Percentiles rank a stretch among this genome's conserved stretches.
Evolutionary conservation across 2,888 invertebrate species (phyloP).

Genomic region (Dendrolimus houi): DNA sequence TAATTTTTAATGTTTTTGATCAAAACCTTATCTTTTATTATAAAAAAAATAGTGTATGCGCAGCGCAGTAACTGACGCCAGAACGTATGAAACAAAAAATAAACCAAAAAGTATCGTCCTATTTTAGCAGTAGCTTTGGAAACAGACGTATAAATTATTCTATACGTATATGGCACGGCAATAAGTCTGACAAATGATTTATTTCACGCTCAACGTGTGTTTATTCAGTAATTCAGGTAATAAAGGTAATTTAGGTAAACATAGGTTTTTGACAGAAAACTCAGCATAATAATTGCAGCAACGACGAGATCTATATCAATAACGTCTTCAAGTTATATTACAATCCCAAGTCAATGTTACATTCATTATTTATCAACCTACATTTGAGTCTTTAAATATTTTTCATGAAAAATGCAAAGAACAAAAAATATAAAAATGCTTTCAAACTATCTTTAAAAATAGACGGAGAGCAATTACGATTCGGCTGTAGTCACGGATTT

Average conservation of each 20-base stretch:
- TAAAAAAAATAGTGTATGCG: no score
- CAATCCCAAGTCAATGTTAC: constrained; percentile 14
- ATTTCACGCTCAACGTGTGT: constrained; percentile 22
- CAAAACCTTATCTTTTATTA: no score
- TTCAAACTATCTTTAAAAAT: constrained; percentile 18
- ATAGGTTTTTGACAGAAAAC: constrained; percentile 46
- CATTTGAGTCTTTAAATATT: not conserved
- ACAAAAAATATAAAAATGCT: constrained; percentile 6
- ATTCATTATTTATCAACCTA: not conserved
- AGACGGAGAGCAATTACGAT: constrained; percentile 30
- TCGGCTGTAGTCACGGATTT: constrained; percentile 33
- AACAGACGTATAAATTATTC: no score
- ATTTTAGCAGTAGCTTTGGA: no score
- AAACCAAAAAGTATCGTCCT: no score
- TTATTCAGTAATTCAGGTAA: constrained; percentile 53
- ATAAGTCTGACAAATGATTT: not conserved
- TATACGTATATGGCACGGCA: not conserved
- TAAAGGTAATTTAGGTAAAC: constrained; percentile 52
- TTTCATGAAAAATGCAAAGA: not conserved
- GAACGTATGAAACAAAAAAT: no score
- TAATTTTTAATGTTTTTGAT: no score
- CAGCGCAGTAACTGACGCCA: no score
- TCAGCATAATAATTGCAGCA: constrained; percentile 49
- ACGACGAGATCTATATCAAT: constrained; percentile 53
- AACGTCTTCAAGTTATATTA: constrained; percentile 49